phyloP scores from a whole-genome alignment of 37 sponge, comb jelly and placozoan genomes.

The Tethya wilhelma region DNA sequence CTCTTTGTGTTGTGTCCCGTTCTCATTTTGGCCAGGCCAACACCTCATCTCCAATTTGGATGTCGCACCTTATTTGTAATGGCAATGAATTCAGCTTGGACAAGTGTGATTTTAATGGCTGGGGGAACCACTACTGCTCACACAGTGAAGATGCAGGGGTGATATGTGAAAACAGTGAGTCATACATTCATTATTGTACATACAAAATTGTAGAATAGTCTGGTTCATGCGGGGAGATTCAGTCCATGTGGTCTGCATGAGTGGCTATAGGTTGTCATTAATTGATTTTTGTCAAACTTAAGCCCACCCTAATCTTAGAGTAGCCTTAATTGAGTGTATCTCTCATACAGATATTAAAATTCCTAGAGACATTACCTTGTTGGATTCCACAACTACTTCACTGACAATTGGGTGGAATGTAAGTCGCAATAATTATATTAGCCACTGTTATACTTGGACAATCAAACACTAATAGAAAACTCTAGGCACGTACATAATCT shows the following conservation, averaged over 20 bases:
- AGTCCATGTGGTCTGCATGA: not conserved
- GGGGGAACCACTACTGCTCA: constrained; percentile 11
- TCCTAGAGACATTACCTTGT: too few species aligned
- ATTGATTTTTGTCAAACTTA: not conserved
- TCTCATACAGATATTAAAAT: too few species aligned
- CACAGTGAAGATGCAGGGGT: constrained; percentile 49
- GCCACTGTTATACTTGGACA: too few species aligned
- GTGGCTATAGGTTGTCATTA: not conserved
- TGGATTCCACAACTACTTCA: too few species aligned
- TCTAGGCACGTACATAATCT: too few species aligned
- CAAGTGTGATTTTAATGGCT: constrained; percentile 22
- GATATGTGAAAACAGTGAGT: constrained; percentile 9
- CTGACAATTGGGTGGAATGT: too few species aligned
- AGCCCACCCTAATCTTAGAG: not conserved
- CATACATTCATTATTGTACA: not conserved
- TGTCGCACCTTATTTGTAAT: constrained; percentile 6
- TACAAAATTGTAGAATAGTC: not conserved
- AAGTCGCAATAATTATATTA: too few species aligned
- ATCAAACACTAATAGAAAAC: too few species aligned
- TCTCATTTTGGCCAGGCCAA: not conserved
- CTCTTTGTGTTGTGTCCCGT: not conserved
- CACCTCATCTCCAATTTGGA: constrained; percentile 24
- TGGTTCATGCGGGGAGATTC: too few species aligned
- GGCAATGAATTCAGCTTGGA: constrained; percentile 21
- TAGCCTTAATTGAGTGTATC: not conserved